These are phyloP conservation scores for Calidris pugnax DNA, from an alignment of 2,113 vertebrate genomes.

Conservation along the genomic window DNA sequence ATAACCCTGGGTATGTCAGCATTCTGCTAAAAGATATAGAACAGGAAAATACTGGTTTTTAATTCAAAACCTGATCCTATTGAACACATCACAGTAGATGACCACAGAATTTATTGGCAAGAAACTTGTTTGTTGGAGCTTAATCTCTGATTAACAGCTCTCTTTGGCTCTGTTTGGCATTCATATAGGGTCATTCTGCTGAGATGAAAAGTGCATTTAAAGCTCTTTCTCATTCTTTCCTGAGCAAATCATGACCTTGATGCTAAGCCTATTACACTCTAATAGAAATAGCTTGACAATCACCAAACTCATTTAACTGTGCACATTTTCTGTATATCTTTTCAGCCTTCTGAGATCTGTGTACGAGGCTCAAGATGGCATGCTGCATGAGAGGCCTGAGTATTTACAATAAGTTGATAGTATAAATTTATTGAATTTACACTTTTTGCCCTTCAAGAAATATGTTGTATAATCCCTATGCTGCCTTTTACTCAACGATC, in stretches of 20 bases:
- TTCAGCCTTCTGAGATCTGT: conserved; percentile 23
- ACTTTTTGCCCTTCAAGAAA: neutral
- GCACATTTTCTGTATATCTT: neutral
- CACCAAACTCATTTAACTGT: conserved; percentile 48
- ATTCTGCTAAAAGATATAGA: conserved; percentile 27
- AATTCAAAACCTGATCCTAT: conserved; percentile 60
- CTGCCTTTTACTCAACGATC: neutral
- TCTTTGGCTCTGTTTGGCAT: conserved; percentile 48
- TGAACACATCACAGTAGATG: conserved; percentile 49
- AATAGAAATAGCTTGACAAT: conserved; percentile 62
- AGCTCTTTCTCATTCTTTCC: conserved; percentile 32
- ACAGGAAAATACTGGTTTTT: conserved; percentile 35
- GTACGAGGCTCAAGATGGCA: neutral
- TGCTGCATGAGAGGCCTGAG: neutral
- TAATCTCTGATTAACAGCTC: conserved; percentile 70
- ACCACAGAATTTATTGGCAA: conserved; percentile 72
- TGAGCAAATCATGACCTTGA: conserved; percentile 29
- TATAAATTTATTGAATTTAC: neutral
- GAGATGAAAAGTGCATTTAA: conserved; percentile 54
- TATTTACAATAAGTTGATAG: neutral
- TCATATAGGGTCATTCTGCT: conserved; percentile 38
- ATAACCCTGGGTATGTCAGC: neutral
- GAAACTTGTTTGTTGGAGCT: conserved; percentile 63
- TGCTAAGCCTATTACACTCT: conserved; percentile 38
- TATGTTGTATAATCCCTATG: neutral